Evolutionary conservation across 2,113 vertebrate genomes (phyloP).

Genomic region (Climacteris rufus): DNA sequence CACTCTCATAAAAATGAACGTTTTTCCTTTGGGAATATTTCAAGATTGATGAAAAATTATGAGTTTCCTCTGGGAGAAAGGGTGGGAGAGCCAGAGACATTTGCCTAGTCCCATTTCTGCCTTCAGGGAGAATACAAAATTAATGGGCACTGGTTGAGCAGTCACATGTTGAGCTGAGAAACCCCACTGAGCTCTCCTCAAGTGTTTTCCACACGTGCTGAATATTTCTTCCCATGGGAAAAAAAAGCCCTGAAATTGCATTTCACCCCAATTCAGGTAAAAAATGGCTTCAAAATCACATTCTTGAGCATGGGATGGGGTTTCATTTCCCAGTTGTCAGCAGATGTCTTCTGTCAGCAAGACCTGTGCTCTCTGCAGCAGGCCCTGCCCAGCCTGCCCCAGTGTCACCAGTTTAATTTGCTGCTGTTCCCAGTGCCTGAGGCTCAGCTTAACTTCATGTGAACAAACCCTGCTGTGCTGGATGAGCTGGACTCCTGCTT

Average conservation of each 20-base stretch:
- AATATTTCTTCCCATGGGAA: neutral
- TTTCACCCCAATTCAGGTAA: neutral
- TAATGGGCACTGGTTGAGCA: conserved; percentile 20
- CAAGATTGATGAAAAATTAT: conserved; percentile 30
- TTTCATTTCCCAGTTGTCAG: conserved; percentile 7
- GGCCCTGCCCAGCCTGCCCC: neutral
- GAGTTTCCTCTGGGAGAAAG: conserved; percentile 8
- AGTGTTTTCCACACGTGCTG: neutral
- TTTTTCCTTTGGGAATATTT: conserved; percentile 24
- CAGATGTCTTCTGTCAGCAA: neutral
- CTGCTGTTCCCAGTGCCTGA: neutral
- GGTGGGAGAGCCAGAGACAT: neutral
- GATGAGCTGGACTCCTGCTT: neutral
- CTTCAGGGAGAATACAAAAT: conserved; percentile 47
- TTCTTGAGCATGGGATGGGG: neutral
- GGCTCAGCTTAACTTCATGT: neutral
- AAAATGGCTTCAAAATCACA: neutral
- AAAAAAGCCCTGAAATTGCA: neutral
- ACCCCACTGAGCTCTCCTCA: conserved; percentile 6
- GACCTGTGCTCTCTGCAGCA: neutral
- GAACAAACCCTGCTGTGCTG: neutral
- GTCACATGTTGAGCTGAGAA: neutral
- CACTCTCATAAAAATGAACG: conserved; percentile 6
- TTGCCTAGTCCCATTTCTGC: neutral
- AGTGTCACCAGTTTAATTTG: neutral